Base-by-base conservation (phyloP, 2,113 vertebrate species). In the Myotis brandtii region DNA sequence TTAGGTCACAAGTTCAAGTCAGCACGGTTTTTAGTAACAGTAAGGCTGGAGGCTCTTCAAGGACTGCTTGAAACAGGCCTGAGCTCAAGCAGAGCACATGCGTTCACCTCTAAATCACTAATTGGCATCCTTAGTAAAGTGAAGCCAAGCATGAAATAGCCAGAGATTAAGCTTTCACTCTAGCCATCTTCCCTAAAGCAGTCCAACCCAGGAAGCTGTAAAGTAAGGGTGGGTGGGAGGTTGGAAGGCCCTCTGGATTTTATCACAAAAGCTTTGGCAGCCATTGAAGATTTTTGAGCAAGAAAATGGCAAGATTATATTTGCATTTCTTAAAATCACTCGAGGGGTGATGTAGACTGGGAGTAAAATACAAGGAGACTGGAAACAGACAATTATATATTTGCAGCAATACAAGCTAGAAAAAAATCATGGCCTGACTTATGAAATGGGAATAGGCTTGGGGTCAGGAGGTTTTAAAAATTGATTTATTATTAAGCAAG, bases 71-170 rank as follows among this genome's bases (percentile, higher is more conserved):
- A 67, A 95, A 54, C 52, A 67, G 40, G 46, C 40, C 77, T 93
- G 48, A 37, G 83, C 84, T 95, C 91, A 80, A 69, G 92, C 62
- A 27, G n/a, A 96, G 88, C 70, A n/a, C 30, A 30, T 27, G 46
- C 91, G 75, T 93, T 98, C 95, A 89, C 91, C 89, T 96, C 94
- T 96, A 97, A 96, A 96, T 91, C 96, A 97, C 86, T 97, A 97
- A 98, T 97, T 98, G 97, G 95, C 91, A 96, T 86, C 75, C 83
- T 97, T 91, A 94, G 90, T 93, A 96, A 95, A 96, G 86, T 95
- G 96, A 96, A 95, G 83, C 94, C 95, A 97, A 93, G 96, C 97
- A 94, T 97, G 97, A 97, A 98, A 97, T 96, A 97, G 97, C 89
- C 87, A 62, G 79, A 95, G 94, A 97, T 96, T 89, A 94, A 96